Evolutionary conservation across 1,140 invertebrate genomes (phyloP).

Genomic region (Chironomus tepperi): DNA sequence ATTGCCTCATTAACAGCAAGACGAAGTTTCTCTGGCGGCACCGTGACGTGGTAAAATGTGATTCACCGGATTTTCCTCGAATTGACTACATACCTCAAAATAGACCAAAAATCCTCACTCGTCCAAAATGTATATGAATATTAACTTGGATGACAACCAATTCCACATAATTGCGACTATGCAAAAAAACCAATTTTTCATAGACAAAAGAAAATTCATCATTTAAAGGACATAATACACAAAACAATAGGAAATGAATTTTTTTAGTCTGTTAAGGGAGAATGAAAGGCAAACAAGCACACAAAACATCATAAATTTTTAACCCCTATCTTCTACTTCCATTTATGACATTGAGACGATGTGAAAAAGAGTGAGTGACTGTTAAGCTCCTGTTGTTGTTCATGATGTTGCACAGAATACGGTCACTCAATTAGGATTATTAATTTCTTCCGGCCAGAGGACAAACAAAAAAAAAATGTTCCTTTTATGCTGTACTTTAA

Average conservation of each 20-base stretch:
- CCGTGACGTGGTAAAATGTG: too few species aligned
- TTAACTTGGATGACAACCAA: too few species aligned
- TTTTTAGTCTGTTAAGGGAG: neutral
- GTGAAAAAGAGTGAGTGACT: neutral
- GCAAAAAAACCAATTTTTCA: too few species aligned
- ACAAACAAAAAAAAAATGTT: too few species aligned
- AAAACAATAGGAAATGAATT: neutral
- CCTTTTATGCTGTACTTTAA: neutral
- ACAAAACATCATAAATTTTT: slow-evolving; percentile 4
- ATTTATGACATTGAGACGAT: neutral
- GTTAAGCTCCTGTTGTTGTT: neutral
- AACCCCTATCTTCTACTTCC: neutral
- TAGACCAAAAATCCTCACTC: too few species aligned
- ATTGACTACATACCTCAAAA: too few species aligned
- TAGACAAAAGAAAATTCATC: too few species aligned
- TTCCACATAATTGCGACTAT: too few species aligned
- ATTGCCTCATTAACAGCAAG: too few species aligned
- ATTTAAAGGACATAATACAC: neutral
- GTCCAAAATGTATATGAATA: too few species aligned
- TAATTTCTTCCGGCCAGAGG: neutral
- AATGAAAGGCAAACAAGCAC: neutral
- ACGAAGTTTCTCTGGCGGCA: too few species aligned
- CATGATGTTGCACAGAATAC: neutral
- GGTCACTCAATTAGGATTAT: slow-evolving; percentile 23
- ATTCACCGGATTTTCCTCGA: too few species aligned